phyloP scores from a whole-genome alignment of 1,140 invertebrate genomes.

The Solen grandis region DNA sequence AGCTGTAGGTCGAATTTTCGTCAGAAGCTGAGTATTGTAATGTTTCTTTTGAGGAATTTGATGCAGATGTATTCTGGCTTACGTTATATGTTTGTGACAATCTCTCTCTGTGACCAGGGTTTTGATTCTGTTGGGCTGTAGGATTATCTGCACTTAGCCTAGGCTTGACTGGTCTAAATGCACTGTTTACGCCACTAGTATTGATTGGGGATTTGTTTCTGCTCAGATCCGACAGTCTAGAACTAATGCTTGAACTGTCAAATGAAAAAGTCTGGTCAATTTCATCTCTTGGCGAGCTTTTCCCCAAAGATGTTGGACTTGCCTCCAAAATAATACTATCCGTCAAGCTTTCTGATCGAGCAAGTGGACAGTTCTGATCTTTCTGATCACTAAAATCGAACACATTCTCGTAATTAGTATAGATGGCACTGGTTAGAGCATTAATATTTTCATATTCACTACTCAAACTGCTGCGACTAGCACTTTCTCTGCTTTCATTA shows the following conservation, averaged over 20 bases:
- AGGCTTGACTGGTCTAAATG: slow-evolving; percentile 50
- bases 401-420: slow-evolving; percentile 1
- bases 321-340: slow-evolving; percentile 33
- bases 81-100: no score
- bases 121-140: neutral
- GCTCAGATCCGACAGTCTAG: neutral
- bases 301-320: no score
- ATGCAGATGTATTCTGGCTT: no score
- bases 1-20: slow-evolving; percentile 39
- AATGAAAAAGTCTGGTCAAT: no score
- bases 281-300: no score
- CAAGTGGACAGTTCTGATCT: slow-evolving; percentile 9
- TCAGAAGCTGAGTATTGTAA: neutral
- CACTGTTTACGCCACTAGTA: slow-evolving; percentile 54
- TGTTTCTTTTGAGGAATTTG: slow-evolving; percentile 8
- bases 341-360: slow-evolving; percentile 38
- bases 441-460: slow-evolving; percentile 36
- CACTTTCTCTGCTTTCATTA: neutral
- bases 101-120: neutral
- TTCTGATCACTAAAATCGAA: neutral
- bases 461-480: neutral
- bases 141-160: neutral
- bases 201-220: slow-evolving; percentile 54
- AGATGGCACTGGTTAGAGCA: neutral
- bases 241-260: neutral